Evolutionary conservation across 2,797 vertebrate genomes (phyloP).

Genomic region (Fratercula arctica): DNA sequence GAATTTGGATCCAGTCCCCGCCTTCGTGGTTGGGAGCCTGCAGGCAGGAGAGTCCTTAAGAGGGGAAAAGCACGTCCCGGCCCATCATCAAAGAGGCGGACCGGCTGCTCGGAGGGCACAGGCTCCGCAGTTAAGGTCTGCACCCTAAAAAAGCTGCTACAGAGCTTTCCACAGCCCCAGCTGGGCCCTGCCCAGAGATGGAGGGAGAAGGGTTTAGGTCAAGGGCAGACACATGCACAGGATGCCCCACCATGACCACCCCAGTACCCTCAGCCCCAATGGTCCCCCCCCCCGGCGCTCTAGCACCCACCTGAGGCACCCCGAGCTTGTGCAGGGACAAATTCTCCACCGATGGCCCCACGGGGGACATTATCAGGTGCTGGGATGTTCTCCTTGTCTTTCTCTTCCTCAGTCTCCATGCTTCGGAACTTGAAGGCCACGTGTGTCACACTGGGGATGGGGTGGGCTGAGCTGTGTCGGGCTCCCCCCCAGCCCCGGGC

Average conservation of each 20-base stretch:
- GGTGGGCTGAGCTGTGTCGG: not conserved
- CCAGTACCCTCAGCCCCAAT: not conserved
- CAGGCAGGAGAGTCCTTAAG: not conserved
- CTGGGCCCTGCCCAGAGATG: not conserved
- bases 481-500: not conserved
- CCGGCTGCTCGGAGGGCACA: rapidly evolving
- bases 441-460: not conserved
- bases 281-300: not conserved
- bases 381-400: not conserved
- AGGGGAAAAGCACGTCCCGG: not conserved
- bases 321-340: not conserved
- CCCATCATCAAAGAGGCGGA: not conserved
- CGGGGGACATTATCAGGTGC: rapidly evolving
- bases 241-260: not conserved
- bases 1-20: not conserved
- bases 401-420: constrained; percentile 45
- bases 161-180: not conserved
- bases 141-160: too few relatives aligned
- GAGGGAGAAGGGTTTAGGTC: not conserved
- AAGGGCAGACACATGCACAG: not conserved
- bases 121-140: not conserved
- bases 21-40: not conserved
- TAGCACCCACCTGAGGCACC: not conserved
- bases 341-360: not conserved
- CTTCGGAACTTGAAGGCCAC: not conserved